Conservation (phyloP, 2,888 invertebrate genomes). For the Stenoptilia bipunctidactyla region DNA sequence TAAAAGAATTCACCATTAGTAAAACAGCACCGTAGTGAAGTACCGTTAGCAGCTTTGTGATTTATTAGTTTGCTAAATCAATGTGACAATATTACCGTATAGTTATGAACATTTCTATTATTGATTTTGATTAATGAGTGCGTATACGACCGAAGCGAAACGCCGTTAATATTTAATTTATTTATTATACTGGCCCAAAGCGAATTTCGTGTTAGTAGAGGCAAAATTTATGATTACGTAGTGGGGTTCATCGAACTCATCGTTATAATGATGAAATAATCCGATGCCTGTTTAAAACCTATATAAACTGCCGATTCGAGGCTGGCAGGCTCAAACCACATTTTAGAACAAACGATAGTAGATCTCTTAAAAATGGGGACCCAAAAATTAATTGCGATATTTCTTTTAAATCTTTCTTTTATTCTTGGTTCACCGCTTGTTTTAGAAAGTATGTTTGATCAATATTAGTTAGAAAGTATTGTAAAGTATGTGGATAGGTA, state of each 20-base stretch:
- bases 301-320: neutral
- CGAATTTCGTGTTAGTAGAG: neutral
- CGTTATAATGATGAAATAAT: neutral
- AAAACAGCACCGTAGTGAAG: no score
- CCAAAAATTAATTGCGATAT: slow-evolving; percentile 4
- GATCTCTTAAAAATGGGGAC: neutral
- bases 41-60: no score
- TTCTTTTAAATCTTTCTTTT: slow-evolving; percentile 13
- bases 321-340: neutral
- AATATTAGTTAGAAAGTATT: slow-evolving; percentile 6
- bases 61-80: no score
- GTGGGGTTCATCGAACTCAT: neutral
- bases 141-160: neutral
- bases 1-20: no score
- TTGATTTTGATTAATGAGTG: neutral
- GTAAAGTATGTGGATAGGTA: neutral
- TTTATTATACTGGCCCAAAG: neutral
- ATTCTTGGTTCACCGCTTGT: slow-evolving; percentile 28
- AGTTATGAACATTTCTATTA: neutral
- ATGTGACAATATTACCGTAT: no score
- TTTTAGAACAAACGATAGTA: neutral
- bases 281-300: neutral
- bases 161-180: neutral
- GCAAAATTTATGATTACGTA: neutral
- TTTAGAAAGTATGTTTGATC: slow-evolving; percentile 31